These are phyloP conservation scores for Phania funesta DNA, from an alignment of 2,888 invertebrate genomes.

Conservation along the genomic window DNA sequence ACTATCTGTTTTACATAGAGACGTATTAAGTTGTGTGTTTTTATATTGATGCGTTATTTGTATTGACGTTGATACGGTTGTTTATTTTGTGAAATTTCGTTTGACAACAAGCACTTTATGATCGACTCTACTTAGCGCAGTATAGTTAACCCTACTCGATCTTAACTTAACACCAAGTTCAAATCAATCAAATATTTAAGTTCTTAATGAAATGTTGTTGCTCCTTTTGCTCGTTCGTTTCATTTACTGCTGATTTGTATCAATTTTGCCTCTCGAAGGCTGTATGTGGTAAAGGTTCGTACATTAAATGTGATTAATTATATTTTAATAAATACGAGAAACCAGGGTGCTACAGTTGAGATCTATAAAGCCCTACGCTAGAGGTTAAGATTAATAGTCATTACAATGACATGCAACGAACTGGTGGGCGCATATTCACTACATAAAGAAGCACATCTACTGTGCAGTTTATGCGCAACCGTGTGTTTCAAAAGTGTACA, in stretches of 20 bases:
- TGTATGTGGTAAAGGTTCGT: background rate
- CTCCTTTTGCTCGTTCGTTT: background rate
- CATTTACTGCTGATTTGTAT: background rate
- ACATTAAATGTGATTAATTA: background rate
- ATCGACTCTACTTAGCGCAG: background rate
- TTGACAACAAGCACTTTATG: background rate
- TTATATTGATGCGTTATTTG: constrained; percentile 33
- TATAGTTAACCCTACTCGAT: background rate
- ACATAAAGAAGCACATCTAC: too few relatives aligned
- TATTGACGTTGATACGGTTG: constrained; percentile 12
- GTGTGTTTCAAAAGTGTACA: too few relatives aligned
- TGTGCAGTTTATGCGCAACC: too few relatives aligned
- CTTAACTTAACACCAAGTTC: background rate
- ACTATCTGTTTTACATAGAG: too few relatives aligned
- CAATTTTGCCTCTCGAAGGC: background rate
- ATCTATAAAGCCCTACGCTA: too few relatives aligned
- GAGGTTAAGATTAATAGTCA: too few relatives aligned
- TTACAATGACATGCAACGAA: too few relatives aligned
- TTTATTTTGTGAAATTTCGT: constrained; percentile 48
- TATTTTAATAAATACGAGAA: too few relatives aligned
- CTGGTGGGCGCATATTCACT: too few relatives aligned
- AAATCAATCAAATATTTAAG: constrained; percentile 49
- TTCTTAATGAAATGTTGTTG: constrained; percentile 47
- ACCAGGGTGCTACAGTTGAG: too few relatives aligned
- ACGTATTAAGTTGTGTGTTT: constrained; percentile 14